Percentiles rank a stretch among this genome's conserved stretches.
Conservation (phyloP, 1,140 invertebrate species). For the Drosophila auraria region DNA sequence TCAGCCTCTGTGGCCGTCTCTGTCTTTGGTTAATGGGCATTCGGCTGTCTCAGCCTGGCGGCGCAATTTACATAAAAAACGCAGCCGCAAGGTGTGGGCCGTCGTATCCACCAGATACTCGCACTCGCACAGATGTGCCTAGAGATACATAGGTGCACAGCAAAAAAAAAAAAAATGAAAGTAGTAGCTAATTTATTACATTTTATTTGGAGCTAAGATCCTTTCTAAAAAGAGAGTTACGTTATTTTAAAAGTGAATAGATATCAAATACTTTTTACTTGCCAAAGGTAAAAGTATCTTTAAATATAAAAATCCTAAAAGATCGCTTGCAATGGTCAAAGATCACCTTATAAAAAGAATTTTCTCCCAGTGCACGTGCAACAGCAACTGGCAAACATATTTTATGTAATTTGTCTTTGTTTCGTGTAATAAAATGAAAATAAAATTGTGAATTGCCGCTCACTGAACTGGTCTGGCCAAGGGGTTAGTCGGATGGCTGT, state of each 20-base stretch:
- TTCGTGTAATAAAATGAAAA: slow-evolving; percentile 83
- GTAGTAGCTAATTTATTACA: neutral
- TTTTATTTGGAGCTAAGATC: too few species aligned
- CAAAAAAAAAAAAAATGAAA: neutral
- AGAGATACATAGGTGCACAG: slow-evolving; percentile 29
- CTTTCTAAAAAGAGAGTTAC: too few species aligned
- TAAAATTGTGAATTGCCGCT: slow-evolving; percentile 73
- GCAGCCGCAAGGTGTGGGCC: slow-evolving; percentile 75
- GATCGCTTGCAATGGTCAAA: too few species aligned
- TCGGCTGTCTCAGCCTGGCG: slow-evolving; percentile 53
- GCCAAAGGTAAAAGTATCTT: neutral
- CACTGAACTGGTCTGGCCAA: slow-evolving; percentile 30
- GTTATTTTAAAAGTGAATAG: neutral
- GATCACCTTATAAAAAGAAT: neutral
- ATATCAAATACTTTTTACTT: too few species aligned
- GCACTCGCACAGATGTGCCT: slow-evolving; percentile 32
- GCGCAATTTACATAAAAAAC: slow-evolving; percentile 80
- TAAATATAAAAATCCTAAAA: neutral
- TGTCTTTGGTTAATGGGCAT: slow-evolving; percentile 62
- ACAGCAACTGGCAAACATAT: slow-evolving; percentile 58
- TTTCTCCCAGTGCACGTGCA: slow-evolving; percentile 1
- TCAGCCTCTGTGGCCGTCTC: slow-evolving; percentile 25
- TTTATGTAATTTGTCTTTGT: slow-evolving; percentile 84
- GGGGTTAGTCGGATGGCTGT: slow-evolving; percentile 18
- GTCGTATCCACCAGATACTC: slow-evolving; percentile 45